A percentile compares a stretch with the other conserved stretches of the same genome.
phyloP scores from a whole-genome alignment of 2,113 vertebrate species.

The Egretta garzetta region DNA sequence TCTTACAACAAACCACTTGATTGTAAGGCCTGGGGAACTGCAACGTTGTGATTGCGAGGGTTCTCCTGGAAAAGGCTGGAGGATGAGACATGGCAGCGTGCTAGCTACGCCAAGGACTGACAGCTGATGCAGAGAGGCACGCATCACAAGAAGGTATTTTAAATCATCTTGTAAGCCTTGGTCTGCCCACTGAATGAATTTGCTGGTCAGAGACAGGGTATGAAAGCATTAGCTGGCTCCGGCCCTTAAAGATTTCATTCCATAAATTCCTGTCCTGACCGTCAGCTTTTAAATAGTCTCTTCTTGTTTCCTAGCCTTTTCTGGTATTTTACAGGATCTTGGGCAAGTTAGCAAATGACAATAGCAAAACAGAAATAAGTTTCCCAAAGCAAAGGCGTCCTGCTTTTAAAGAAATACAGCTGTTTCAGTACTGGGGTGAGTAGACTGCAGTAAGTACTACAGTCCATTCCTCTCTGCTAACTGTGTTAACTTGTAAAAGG shows the following conservation, averaged over 20 bases:
- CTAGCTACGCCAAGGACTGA: neutral
- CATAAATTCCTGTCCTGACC: constrained; percentile 62
- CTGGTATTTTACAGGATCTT: neutral
- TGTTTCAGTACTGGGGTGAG: neutral
- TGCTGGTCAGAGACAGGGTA: constrained; percentile 4
- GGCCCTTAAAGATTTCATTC: constrained; percentile 66
- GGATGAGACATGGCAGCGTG: neutral
- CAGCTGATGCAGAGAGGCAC: neutral
- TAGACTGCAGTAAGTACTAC: neutral
- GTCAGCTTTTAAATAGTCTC: constrained; percentile 41
- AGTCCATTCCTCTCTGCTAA: neutral
- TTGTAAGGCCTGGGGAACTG: constrained; percentile 19
- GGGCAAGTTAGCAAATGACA: neutral
- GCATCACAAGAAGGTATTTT: neutral
- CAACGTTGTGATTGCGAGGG: neutral
- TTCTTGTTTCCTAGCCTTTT: neutral
- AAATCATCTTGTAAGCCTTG: neutral
- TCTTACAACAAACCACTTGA: constrained; percentile 53
- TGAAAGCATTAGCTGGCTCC: constrained; percentile 46
- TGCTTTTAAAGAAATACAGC: neutral
- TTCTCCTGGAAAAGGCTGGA: neutral
- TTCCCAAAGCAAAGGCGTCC: neutral
- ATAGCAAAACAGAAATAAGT: neutral
- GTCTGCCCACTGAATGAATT: neutral
- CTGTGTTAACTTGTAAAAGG: neutral